Evolutionary conservation across 1,140 invertebrate genomes (phyloP).

Genomic region (Megalopta genalis): DNA sequence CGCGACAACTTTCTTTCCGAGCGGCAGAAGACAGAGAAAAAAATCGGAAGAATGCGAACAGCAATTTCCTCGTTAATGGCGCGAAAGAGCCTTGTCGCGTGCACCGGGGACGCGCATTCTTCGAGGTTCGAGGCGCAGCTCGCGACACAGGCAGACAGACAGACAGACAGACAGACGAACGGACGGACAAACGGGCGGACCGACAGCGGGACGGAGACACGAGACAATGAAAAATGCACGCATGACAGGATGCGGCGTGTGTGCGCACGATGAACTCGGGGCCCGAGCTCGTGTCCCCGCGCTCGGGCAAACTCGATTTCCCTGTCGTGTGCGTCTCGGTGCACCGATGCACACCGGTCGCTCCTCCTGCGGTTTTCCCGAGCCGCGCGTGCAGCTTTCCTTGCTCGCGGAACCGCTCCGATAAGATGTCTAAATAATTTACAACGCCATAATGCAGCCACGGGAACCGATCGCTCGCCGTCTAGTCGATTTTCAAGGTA

Average conservation of each 20-base stretch:
- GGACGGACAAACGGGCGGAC: too few species aligned
- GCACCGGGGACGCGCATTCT: slow-evolving; percentile 40
- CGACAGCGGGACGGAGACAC: slow-evolving; percentile 26
- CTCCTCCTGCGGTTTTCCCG: slow-evolving; percentile 21
- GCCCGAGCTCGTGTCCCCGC: background rate
- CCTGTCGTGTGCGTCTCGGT: slow-evolving; percentile 13
- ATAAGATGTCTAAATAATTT: slow-evolving; percentile 8
- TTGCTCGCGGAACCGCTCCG: background rate
- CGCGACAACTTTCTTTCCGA: background rate
- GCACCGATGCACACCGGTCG: background rate
- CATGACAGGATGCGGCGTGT: slow-evolving; percentile 40
- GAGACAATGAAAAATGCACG: slow-evolving; percentile 70
- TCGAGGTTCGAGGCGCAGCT: slow-evolving; percentile 22
- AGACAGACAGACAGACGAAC: background rate
- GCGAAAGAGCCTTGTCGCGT: slow-evolving; percentile 46
- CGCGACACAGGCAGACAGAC: slow-evolving; percentile 9
- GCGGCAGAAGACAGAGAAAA: background rate
- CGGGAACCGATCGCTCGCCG: background rate
- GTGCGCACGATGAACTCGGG: slow-evolving; percentile 59
- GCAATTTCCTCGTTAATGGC: slow-evolving; percentile 67
- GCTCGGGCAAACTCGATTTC: slow-evolving; percentile 32
- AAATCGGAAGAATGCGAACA: slow-evolving; percentile 21
- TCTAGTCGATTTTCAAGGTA: slow-evolving; percentile 5
- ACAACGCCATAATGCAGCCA: background rate
- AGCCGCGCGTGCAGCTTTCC: slow-evolving; percentile 2